These are phyloP conservation scores for Crotalus adamanteus DNA, from an alignment of 2,797 vertebrate species.

Conservation along the genomic window DNA sequence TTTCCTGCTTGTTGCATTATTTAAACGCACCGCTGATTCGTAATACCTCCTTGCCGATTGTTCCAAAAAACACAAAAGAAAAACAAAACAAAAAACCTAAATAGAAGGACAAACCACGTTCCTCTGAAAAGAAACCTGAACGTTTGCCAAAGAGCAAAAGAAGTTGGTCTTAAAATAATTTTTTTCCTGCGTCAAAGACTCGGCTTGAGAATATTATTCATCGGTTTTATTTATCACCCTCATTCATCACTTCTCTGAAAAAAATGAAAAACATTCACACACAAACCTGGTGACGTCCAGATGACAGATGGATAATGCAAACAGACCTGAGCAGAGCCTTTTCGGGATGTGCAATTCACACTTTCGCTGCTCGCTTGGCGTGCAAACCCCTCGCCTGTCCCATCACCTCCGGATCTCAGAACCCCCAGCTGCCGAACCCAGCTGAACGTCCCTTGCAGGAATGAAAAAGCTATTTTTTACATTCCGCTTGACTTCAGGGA, in stretches of 20 bases:
- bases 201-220: background rate
- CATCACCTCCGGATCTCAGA: background rate
- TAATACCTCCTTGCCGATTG: background rate
- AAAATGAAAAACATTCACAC: background rate
- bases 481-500: background rate
- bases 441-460: background rate
- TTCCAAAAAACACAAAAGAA: background rate
- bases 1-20: background rate
- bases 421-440: background rate
- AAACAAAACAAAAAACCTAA: too few species aligned
- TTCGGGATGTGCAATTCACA: background rate
- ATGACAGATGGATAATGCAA: too few species aligned
- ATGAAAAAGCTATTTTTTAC: background rate
- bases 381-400: background rate
- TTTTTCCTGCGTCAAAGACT: background rate
- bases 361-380: background rate
- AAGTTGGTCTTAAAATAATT: background rate
- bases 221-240: background rate
- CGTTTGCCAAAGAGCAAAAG: background rate
- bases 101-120: background rate
- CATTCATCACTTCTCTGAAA: background rate
- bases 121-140: background rate
- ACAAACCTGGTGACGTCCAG: background rate
- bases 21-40: background rate
- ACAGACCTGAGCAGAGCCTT: background rate